Evolutionary conservation across 2,113 vertebrate genomes (phyloP), one percentile per base, ranked within the genome.

Genomic region (Pleuronectes platessa): DNA sequence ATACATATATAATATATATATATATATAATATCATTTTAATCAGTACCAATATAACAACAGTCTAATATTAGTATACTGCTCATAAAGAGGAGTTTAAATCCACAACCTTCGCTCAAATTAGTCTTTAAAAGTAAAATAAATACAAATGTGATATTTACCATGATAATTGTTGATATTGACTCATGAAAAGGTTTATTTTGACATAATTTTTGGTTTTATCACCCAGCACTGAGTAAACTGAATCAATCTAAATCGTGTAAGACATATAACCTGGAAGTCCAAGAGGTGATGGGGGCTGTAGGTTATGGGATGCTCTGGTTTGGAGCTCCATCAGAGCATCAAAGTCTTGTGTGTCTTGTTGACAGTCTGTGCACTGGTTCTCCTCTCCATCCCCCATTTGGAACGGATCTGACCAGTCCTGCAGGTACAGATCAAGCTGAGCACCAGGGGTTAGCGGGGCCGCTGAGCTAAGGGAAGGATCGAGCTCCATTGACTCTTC

Each of bases 401-500:
- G 27, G 14, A 55, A 66, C 7, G 37, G 62, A 53, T 81, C 84
- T 14, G 84, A 76, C 88, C 90, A 86, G 60, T 87, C 88, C 31
- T 74, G 84, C 47, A 84, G 67, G 31, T 75, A 86, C 14, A 85
- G 68, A 35, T 93, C 93, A 49, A 88, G 82, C 76, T 90, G 87
- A 18, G 88, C 79, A 15, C 88, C 82, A 7, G 92, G 90, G n/a
- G 86, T 91, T 2, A 90, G 68, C 0, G 93, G 93, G 35, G 92
- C 89, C 7, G 86, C 71, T 0, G 93, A 89, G 1, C 85, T 91
- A 45, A 66, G 79, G 2, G 91, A 90, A 0, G 86, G 61, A 42
- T 91, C 87, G 0, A 89, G 72, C 45, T 92, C 91, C 77, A 84
- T 71, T 15, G 66, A 83, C 54, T 93, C 93, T 17, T 94, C 93